phyloP scores from a whole-genome alignment of 1,140 invertebrate species.

The Pogonognathellus flavescens region DNA sequence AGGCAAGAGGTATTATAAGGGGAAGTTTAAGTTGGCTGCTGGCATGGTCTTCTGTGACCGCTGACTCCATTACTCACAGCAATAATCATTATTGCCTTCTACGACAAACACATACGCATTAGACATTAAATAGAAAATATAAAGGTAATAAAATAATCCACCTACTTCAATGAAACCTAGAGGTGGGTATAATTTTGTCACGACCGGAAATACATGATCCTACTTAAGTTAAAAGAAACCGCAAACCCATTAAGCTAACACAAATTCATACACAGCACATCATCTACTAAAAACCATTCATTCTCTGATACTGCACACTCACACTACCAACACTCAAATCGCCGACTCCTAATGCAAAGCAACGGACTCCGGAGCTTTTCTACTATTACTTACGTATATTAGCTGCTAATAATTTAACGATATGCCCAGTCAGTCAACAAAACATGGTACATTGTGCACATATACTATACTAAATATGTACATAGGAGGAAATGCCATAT shows the following conservation, averaged over 20 bases:
- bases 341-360: no score
- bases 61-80: conserved; percentile 50
- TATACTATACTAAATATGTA: neutral
- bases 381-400: no score
- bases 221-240: conserved; percentile 50
- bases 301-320: conserved; percentile 3
- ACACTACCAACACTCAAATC: neutral
- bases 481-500: no score
- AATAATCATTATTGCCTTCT: conserved; percentile 52
- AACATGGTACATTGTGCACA: neutral
- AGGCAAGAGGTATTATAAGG: neutral
- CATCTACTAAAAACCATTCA: neutral
- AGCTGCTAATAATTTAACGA: neutral
- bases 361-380: no score
- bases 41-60: conserved; percentile 27
- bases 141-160: conserved; percentile 43
- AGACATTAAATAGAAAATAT: conserved; percentile 22
- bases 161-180: neutral
- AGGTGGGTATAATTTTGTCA: conserved; percentile 3
- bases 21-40: neutral
- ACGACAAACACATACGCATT: conserved; percentile 39
- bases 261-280: conserved; percentile 40
- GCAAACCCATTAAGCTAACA: conserved; percentile 41
- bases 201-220: conserved; percentile 47
- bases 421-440: neutral